phyloP scores from a whole-genome alignment of 2,888 invertebrate species.

The Lochmaea capreae region DNA sequence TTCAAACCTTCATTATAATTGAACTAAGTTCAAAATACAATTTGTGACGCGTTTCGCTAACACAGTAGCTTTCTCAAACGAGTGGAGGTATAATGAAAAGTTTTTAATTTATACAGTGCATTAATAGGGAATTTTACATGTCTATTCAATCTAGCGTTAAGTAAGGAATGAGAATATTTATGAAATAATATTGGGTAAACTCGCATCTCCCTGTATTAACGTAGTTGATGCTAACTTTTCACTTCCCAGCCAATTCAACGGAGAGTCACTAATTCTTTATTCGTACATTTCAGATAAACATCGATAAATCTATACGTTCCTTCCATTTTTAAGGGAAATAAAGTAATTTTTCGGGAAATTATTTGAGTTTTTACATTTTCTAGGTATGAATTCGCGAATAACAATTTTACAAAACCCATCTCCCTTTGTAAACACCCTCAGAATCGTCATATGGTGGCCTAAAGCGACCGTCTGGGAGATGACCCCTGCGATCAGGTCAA shows the following conservation, averaged over 20 bases:
- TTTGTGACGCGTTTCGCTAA: too few relatives aligned
- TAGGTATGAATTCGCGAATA: too few relatives aligned
- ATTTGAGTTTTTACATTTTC: background rate
- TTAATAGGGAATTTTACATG: too few relatives aligned
- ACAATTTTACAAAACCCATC: background rate
- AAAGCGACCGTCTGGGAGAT: slow-evolving; percentile 50
- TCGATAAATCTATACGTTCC: background rate
- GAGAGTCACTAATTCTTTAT: slow-evolving; percentile 15
- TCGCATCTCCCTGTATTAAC: background rate
- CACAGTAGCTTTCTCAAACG: too few relatives aligned
- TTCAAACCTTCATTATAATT: too few relatives aligned
- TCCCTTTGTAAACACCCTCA: slow-evolving; percentile 39
- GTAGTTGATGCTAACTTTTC: slow-evolving; percentile 10
- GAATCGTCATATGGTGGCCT: slow-evolving; percentile 53
- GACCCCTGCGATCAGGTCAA: slow-evolving; percentile 55
- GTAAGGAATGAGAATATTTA: too few relatives aligned
- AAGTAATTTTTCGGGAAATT: background rate
- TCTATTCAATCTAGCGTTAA: too few relatives aligned
- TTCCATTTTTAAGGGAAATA: background rate
- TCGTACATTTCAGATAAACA: background rate
- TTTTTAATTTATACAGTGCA: too few relatives aligned
- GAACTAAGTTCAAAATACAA: too few relatives aligned
- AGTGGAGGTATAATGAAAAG: too few relatives aligned
- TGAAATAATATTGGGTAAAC: background rate
- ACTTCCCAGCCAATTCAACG: slow-evolving; percentile 8